Conservation (phyloP, 1,140 invertebrate species). For the Plodia interpunctella region DNA sequence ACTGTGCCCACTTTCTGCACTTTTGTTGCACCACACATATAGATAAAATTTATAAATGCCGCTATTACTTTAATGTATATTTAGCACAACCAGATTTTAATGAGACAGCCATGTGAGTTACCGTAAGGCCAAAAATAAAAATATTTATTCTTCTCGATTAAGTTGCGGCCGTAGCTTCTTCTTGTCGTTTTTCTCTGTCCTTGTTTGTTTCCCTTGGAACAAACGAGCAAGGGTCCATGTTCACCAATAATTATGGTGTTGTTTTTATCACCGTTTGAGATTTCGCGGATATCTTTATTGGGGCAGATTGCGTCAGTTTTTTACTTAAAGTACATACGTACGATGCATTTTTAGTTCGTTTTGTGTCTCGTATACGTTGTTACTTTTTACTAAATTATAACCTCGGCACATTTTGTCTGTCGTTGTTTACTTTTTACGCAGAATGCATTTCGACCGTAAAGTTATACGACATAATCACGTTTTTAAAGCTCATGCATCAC, state of each 20-base stretch:
- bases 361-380: constrained; percentile 10
- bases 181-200: constrained; percentile 19
- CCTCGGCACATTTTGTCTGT: constrained; percentile 6
- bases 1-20: constrained; percentile 31
- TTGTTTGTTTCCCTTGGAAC: constrained; percentile 9
- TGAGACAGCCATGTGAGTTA: constrained; percentile 32
- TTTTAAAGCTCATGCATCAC: constrained; percentile 14
- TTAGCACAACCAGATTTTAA: constrained; percentile 30
- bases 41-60: constrained; percentile 11
- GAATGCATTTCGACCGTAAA: constrained; percentile 16
- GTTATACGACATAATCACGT: constrained; percentile 21
- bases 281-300: constrained; percentile 46
- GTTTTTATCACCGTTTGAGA: constrained; percentile 35
- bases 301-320: constrained; percentile 26
- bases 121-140: constrained; percentile 22
- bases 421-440: constrained; percentile 9
- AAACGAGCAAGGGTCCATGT: constrained; percentile 26
- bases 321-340: constrained; percentile 16
- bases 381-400: constrained; percentile 13
- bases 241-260: constrained; percentile 36
- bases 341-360: constrained; percentile 17
- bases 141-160: constrained; percentile 19
- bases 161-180: constrained; percentile 21
- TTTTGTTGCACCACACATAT: constrained; percentile 20
- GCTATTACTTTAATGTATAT: constrained; percentile 18